These are phyloP conservation scores for Drosophila pandora DNA, from an alignment of 1,140 invertebrate species.

Conservation along the genomic window DNA sequence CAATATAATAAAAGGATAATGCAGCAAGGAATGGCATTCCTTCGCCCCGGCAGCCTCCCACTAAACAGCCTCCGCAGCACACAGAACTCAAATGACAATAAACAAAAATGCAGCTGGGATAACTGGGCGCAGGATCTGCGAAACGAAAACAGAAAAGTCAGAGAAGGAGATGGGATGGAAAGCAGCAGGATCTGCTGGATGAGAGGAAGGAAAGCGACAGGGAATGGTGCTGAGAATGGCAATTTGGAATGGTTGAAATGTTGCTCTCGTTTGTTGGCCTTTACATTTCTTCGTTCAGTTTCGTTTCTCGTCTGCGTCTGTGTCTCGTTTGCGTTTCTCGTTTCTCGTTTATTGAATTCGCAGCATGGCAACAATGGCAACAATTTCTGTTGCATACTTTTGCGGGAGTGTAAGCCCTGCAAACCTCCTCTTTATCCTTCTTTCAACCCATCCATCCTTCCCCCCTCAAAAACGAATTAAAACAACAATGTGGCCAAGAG, in stretches of 20 bases:
- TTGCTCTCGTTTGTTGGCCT: constrained; percentile 37
- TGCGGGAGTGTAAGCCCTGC: background rate
- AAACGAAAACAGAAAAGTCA: constrained; percentile 4
- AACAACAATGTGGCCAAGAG: constrained; percentile 18
- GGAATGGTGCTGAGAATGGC: constrained; percentile 27
- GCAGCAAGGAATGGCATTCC: constrained; percentile 58
- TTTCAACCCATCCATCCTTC: background rate
- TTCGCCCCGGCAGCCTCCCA: background rate
- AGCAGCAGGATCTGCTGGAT: background rate
- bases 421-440: background rate
- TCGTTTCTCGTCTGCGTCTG: background rate
- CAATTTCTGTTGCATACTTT: constrained; percentile 51
- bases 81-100: constrained; percentile 56
- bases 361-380: constrained; percentile 53
- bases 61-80: constrained; percentile 31
- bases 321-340: constrained; percentile 16
- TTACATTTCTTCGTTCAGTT: constrained; percentile 26
- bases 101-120: constrained; percentile 49
- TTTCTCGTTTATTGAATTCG: constrained; percentile 55
- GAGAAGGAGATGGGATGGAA: background rate
- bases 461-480: constrained; percentile 3
- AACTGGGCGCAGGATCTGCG: background rate
- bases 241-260: constrained; percentile 51
- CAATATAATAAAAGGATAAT: constrained; percentile 71
- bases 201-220: background rate